Base-by-base conservation (phyloP, 2,113 vertebrate species). In the Coptodon rendalli region DNA sequence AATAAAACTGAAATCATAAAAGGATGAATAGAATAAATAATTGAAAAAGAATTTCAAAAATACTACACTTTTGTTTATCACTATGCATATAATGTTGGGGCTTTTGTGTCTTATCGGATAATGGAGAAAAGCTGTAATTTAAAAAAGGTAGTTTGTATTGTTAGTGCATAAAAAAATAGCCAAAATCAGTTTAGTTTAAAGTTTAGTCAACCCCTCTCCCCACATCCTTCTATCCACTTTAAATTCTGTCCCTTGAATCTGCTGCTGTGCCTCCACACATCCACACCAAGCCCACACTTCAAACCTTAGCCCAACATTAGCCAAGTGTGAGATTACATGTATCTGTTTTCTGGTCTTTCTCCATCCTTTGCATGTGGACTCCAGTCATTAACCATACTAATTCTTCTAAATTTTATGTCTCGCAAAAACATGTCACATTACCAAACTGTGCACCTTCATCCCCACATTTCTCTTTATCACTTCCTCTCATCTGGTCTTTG, bases 231-330 rank as follows among this genome's bases (percentile, higher is more conserved):
- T 92, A 10, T 92, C 89, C 87, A 80, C 93, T 94, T 85, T 92
- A 68, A 94, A 93, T 85, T 80, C 86, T 94, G 90, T 92, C 89
- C 90, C 91, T 91, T 50, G 57, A 90, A 45, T 89, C 92, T 93
- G 68, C 81, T 90, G 88, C 83, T 88, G 16, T 94, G 93, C 92
- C 93, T 94, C 91, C 89, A 87, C 92, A 86, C 92, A 91, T 89
- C 87, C 50, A 81, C 82, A 87, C 12, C 6, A 27, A 50, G 14
- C 48, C 54, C 81, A 66, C 61, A 48, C 73, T 36, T n/a, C 11
- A 5, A 31, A 29, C 6, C 7, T 40, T 22, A 78, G 43, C 63
- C 34, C 59, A 45, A 22, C 79, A 80, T 27, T 17, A 81, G 63
- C 13, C 45, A 50, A n/a, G 36, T 52, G 22, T 87, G 83, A 87